Base-by-base conservation (phyloP, 64 coral and sea anemone genomes). In the Montipora capricornis region DNA sequence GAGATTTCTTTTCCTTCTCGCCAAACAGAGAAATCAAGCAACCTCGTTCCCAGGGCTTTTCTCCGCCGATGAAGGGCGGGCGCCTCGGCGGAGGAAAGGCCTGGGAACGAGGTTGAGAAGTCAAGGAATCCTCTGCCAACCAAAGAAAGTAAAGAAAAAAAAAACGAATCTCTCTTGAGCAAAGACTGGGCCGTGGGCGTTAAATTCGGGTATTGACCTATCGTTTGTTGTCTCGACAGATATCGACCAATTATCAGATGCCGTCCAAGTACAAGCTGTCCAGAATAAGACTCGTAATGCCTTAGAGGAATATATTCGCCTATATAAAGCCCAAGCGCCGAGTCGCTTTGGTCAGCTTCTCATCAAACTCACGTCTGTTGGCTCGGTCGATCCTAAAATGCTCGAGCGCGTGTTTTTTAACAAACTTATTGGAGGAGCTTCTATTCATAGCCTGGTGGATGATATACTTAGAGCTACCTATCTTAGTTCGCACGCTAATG, bases 251-350 rank as follows among this genome's bases (percentile, higher is more conserved):
- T 79, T 97, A 47, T 61, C 89, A 0, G 96, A 97, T 59, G 80
- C 70, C 17, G 87, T 97, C 53, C 96, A 97, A 80, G 87, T 97
- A 3, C 96, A 97, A 90, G 96, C 96, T 6, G 82, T 97, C 47
- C 96, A 97, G 49, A 97, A 97, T 37, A 97, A 97, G 78, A 95
- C 96, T 13, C 93, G 94, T 17, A 97, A 97, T 79, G 96, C 96
- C 15, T 64, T 97, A n/a, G 96, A 97, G 47, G 96, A 97, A 20
- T 97, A 97, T 49, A 82, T 88, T 5, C 93, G 96, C 49, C 68
- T 94, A 4, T 71, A 97, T 29, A 85, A 76, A 20, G 64, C 67
- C 19, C 89, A 97, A 29, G 71, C 70, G 3, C 89, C 93, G 14
- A 94, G 88, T 68, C 84, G 96, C 47, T 95, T 97, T 83, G 96